Evolutionary conservation across 2,888 invertebrate genomes (phyloP).

Genomic region (Drosophila tanythrix): DNA sequence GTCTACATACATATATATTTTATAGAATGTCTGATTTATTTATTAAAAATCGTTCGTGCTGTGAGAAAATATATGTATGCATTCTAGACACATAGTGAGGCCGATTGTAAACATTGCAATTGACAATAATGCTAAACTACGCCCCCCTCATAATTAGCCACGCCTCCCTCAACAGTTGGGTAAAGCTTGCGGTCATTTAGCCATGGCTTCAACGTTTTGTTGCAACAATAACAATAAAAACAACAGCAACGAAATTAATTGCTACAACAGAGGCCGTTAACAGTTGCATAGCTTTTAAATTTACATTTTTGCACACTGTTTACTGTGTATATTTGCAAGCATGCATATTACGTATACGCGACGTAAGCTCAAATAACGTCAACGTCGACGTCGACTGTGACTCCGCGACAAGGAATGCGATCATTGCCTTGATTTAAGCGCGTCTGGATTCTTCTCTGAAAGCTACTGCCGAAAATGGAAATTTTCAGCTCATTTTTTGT

Average conservation of each 20-base stretch:
- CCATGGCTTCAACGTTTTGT: constrained; percentile 34
- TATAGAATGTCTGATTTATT: constrained; percentile 32
- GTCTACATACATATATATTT: constrained; percentile 14
- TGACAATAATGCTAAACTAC: constrained; percentile 49
- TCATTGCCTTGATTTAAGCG: constrained; percentile 41
- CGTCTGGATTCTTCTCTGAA: constrained; percentile 24
- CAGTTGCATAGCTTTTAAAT: constrained; percentile 35
- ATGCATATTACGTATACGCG: constrained; percentile 55
- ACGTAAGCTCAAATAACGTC: constrained; percentile 32
- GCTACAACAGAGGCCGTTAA: constrained; percentile 17
- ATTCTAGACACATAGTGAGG: constrained; percentile 20
- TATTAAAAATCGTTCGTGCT: constrained; percentile 33
- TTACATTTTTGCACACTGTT: constrained; percentile 3
- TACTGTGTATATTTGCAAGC: constrained; percentile 40
- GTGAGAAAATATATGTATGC: constrained; percentile 8
- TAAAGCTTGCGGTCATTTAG: constrained; percentile 45
- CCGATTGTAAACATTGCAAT: constrained; percentile 44
- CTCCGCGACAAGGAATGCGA: constrained; percentile 15
- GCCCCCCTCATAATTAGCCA: constrained; percentile 5
- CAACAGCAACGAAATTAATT: constrained; percentile 4
- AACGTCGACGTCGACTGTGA: neutral
- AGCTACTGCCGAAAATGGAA: constrained; percentile 48
- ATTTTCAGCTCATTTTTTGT: constrained; percentile 51
- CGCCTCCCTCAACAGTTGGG: constrained; percentile 18
- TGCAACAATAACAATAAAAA: constrained; percentile 27